Percentiles rank a stretch among this genome's conserved stretches.
phyloP scores from a whole-genome alignment of 2,113 vertebrate genomes.

The Syrrhaptes paradoxus region DNA sequence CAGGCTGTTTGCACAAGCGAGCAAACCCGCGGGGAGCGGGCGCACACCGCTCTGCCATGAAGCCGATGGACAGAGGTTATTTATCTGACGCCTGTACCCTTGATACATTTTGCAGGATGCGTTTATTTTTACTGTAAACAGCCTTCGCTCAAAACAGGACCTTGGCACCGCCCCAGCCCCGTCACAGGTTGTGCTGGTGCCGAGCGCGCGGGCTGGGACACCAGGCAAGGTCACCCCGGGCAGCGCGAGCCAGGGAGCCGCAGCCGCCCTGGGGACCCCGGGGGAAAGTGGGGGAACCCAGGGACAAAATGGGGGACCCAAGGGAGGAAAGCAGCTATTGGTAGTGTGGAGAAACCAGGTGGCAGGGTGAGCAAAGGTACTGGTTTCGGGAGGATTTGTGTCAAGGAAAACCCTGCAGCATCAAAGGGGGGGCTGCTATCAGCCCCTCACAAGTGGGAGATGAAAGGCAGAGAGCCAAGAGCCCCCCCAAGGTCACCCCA shows the following conservation, averaged over 20 bases:
- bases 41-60: not conserved
- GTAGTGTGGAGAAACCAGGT: not conserved
- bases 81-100: not conserved
- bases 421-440: not conserved
- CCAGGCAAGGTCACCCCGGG: not conserved
- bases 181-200: not conserved
- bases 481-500: not conserved
- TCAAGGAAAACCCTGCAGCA: not conserved
- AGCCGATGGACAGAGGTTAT: not conserved
- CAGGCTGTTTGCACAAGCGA: not conserved
- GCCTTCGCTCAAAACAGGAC: not conserved
- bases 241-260: not conserved
- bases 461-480: not conserved
- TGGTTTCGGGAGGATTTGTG: not conserved
- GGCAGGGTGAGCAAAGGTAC: not conserved
- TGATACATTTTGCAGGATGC: not conserved
- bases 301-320: no score
- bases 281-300: no score
- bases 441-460: rapidly evolving
- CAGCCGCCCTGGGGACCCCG: no score
- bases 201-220: not conserved
- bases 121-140: not conserved
- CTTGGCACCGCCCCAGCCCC: not conserved
- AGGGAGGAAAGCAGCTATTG: not conserved
- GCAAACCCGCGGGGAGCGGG: not conserved